Evolutionary conservation across 2,888 invertebrate species (phyloP).

Genomic region (Xanthostigma xanthostigma): DNA sequence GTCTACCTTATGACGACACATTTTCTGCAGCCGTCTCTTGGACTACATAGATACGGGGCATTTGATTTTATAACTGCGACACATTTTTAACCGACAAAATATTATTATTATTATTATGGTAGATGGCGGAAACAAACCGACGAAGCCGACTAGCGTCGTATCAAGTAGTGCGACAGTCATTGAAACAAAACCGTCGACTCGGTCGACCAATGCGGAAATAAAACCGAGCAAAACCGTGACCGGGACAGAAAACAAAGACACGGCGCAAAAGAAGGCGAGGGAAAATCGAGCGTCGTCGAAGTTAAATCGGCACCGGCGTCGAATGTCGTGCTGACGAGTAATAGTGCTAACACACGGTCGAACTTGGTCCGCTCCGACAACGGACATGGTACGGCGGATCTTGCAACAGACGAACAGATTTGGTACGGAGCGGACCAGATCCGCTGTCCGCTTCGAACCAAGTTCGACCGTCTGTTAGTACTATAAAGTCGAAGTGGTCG

Average conservation of each 20-base stretch:
- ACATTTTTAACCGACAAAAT: background rate
- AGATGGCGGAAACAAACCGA: background rate
- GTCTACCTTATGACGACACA: no score
- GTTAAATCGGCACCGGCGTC: constrained; percentile 1
- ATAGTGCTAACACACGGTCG: no score
- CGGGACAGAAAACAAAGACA: constrained; percentile 17
- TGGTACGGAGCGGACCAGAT: no score
- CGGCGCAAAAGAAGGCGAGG: constrained; percentile 18
- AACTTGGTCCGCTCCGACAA: no score
- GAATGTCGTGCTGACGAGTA: constrained; percentile 24
- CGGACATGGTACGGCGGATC: no score
- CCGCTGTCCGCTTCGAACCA: no score
- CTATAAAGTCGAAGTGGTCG: constrained; percentile 40
- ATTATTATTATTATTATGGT: background rate
- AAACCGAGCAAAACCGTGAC: constrained; percentile 30
- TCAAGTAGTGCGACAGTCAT: constrained; percentile 16
- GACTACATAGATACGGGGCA: no score
- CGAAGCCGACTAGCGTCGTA: constrained; percentile 2
- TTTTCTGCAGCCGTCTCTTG: no score
- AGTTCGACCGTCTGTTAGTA: no score
- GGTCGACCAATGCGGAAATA: constrained; percentile 20
- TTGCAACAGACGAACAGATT: no score
- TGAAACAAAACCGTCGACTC: constrained; percentile 17
- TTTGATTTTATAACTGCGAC: no score
- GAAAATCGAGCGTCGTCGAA: background rate